Conservation (phyloP, 2,113 vertebrate species). For the Pseudois nayaur region DNA sequence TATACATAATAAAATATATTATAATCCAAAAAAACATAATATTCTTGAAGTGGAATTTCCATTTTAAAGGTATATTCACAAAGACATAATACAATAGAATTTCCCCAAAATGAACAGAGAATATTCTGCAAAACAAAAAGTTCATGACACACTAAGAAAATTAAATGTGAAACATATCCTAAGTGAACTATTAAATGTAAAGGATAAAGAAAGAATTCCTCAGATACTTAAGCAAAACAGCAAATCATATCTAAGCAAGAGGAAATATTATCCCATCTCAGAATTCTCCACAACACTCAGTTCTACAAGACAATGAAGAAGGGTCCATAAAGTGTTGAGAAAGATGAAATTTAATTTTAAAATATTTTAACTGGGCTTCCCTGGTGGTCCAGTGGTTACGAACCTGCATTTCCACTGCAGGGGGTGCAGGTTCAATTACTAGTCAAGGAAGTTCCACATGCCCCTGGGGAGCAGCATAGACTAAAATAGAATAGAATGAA, state of each 20-base stretch:
- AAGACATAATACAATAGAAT: neutral
- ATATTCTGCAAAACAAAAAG: constrained; percentile 20
- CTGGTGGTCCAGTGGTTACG: neutral
- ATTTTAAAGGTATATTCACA: neutral
- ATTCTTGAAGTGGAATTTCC: neutral
- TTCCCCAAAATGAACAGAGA: neutral
- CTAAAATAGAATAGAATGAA: neutral
- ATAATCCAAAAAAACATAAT: neutral
- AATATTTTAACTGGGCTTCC: neutral
- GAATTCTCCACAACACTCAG: neutral
- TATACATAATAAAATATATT: neutral
- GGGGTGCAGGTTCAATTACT: neutral
- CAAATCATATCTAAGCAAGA: neutral
- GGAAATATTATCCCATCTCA: neutral
- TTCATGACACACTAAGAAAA: neutral
- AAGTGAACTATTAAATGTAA: neutral
- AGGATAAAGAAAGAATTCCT: neutral
- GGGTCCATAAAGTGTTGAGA: neutral
- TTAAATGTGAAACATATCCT: neutral
- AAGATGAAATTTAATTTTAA: constrained; percentile 26
- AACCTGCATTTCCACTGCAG: neutral
- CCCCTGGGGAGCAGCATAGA: neutral
- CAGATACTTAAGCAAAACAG: neutral
- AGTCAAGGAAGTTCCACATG: neutral
- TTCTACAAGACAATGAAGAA: neutral